Percentiles rank a stretch among this genome's conserved stretches.
Evolutionary conservation across 2,113 vertebrate species (phyloP).

Genomic region (Ranitomeya imitator): DNA sequence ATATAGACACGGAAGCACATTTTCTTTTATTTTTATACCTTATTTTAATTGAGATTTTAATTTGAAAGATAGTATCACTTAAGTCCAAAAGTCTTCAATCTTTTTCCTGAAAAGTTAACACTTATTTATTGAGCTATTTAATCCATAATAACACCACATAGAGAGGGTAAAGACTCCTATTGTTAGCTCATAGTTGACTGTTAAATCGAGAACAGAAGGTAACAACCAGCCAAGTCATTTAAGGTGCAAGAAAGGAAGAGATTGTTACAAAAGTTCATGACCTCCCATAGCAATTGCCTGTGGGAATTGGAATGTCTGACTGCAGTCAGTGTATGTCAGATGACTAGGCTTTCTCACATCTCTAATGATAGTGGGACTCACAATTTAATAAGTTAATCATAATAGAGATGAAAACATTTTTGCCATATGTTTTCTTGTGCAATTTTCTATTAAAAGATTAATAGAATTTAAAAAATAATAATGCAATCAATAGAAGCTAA

Average conservation of each 20-base stretch:
- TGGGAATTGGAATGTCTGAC: conserved; percentile 35
- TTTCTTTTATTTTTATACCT: background rate
- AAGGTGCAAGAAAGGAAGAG: conserved; percentile 39
- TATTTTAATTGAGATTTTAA: background rate
- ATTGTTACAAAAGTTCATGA: conserved; percentile 50
- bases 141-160: background rate
- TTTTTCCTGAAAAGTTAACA: background rate
- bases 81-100: background rate
- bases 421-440: background rate
- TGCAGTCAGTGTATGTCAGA: conserved; percentile 27
- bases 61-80: background rate
- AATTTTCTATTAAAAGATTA: background rate
- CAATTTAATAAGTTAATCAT: background rate
- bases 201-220: conserved; percentile 41
- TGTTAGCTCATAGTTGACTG: conserved; percentile 24
- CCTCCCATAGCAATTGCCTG: conserved; percentile 11
- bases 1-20: no score
- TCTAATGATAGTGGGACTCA: background rate
- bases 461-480: background rate
- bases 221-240: conserved; percentile 19
- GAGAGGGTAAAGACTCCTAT: conserved; percentile 21
- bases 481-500: background rate
- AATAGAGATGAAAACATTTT: background rate
- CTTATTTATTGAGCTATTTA: conserved; percentile 27
- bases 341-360: background rate